These are phyloP conservation scores for Apogon talboti DNA, from an alignment of 2,797 vertebrate species.

Conservation along the genomic window DNA sequence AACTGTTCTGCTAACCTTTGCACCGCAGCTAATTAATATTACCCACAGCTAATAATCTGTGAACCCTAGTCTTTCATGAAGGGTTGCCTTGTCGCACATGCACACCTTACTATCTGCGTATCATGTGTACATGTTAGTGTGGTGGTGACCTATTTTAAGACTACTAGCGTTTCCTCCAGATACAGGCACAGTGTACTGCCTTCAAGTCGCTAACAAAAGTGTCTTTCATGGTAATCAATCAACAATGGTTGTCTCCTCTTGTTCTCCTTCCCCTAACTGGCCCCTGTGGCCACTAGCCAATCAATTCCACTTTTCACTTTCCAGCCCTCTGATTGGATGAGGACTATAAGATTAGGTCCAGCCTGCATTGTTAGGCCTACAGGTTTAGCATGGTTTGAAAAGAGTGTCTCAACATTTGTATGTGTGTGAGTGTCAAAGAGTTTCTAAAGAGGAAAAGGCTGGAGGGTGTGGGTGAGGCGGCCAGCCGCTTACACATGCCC, in stretches of 20 bases:
- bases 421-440: constrained; percentile 58
- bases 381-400: constrained; percentile 81
- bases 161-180: constrained; percentile 70
- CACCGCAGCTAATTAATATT: constrained; percentile 71
- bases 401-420: constrained; percentile 74
- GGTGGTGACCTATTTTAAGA: constrained; percentile 73
- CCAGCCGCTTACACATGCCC: constrained; percentile 65
- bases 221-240: constrained; percentile 83
- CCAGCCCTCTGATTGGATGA: constrained; percentile 68
- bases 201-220: constrained; percentile 78
- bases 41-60: constrained; percentile 71
- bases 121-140: constrained; percentile 45
- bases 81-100: constrained; percentile 42
- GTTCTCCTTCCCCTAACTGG: constrained; percentile 80
- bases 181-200: constrained; percentile 70
- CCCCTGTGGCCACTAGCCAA: constrained; percentile 78
- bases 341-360: constrained; percentile 77
- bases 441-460: constrained; percentile 68
- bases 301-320: constrained; percentile 77
- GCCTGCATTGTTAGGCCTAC: constrained; percentile 77
- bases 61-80: constrained; percentile 58
- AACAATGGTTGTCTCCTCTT: constrained; percentile 81
- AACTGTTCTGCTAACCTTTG: constrained; percentile 65
- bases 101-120: constrained; percentile 59
- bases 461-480: constrained; percentile 63